Base-by-base conservation (phyloP, 2,888 invertebrate species). In the Steinernema carpocapsae region DNA sequence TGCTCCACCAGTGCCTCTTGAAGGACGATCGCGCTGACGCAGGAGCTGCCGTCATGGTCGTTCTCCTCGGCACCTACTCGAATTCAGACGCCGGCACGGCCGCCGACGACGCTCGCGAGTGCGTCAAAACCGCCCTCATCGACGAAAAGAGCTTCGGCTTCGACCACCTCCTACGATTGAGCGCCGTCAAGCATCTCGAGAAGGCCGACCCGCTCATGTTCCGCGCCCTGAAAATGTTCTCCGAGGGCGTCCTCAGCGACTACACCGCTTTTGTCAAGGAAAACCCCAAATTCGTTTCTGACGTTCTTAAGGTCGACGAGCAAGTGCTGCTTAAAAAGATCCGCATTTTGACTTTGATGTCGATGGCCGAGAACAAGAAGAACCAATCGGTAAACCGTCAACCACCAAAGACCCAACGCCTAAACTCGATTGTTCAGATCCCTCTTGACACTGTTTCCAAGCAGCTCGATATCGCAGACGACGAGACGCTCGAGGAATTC, bases 331-430 rank as follows among this genome's bases (percentile, higher is more conserved):
- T 83, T 19, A 82, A 94, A 87, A 99, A 99, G 89, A 97, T 99
- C 95, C 92, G 97, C 78, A 90, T 97, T 84, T 88, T 99, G 73
- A 94, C 97, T 0, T 95, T 99, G 88, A 97, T 99, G 94, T 95
- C 96, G 88, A 91, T 99, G 90, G 96, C 97, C 2, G 97, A 99
- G 89, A 92, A 37, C 37, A 37, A 37, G 37, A 37, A 37, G 10
- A 37, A 37, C 37, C 37, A 37, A 37, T 79, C 79, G 87, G 64
- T 64, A 19, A 26, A 2, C 14, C 32, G 32, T 48, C n/a, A 48
- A 26, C 7, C 14, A 72, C 10, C 37, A 64, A 17, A 24, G 45
- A 52, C 29, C 46, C 22, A 17, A 45, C 10, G 29, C 0, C 24
- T 19, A 26, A 26, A n/a, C 17, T 7, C n/a, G 17, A 14, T 51